Percentiles rank a stretch among this genome's conserved stretches.
These are phyloP conservation scores for Caenorhabditis macrosperma DNA, from an alignment of 2,888 invertebrate species.

Conservation along the genomic window DNA sequence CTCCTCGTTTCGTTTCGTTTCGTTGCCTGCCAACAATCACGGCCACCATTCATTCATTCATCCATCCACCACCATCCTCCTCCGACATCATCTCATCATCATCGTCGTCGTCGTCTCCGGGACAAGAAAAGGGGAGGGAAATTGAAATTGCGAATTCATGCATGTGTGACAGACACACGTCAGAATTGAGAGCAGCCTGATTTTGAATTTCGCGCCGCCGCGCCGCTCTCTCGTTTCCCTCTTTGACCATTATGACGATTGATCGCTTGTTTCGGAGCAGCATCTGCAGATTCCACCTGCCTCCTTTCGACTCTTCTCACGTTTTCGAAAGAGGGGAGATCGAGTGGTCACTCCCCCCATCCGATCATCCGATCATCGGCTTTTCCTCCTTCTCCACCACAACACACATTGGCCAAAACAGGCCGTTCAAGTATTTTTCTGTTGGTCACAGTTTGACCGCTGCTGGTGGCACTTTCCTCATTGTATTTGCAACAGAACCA, in stretches of 20 bases:
- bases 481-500: no score
- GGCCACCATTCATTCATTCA: constrained; percentile 9
- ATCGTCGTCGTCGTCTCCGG: neutral
- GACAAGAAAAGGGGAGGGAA: constrained; percentile 10
- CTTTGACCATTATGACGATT: neutral
- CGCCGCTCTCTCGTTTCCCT: neutral
- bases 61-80: no score
- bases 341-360: neutral
- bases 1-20: neutral
- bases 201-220: constrained; percentile 21
- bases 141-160: constrained; percentile 53
- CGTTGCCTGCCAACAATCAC: neutral
- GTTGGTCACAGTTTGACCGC: no score
- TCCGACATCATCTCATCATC: constrained; percentile 35
- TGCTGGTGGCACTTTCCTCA: no score
- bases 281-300: constrained; percentile 3
- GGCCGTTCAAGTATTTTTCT: no score
- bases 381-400: neutral
- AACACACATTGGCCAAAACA: no score
- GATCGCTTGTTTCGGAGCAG: neutral
- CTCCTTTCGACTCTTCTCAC: neutral
- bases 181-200: constrained; percentile 37
- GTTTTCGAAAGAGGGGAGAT: neutral
- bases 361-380: constrained; percentile 5
- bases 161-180: constrained; percentile 56